Conservation (phyloP, 2,888 invertebrate genomes). For the Dryocosmus kuriphilus region DNA sequence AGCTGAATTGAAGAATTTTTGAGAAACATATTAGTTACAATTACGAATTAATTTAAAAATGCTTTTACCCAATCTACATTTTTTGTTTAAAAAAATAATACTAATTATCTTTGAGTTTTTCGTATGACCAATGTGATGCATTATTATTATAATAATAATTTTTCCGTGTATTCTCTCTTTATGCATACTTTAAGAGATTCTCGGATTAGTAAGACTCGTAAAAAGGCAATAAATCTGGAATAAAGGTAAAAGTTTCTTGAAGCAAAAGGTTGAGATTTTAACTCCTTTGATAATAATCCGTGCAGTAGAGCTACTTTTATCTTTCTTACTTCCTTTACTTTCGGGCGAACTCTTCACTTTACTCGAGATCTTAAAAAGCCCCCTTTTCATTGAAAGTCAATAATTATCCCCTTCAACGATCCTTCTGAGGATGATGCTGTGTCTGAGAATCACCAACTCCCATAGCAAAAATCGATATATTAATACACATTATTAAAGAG, state of each 20-base stretch:
- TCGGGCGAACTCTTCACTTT: neutral
- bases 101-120: too few species aligned
- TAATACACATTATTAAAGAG: too few species aligned
- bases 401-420: neutral
- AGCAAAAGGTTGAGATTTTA: neutral
- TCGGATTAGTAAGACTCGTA: neutral
- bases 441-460: neutral
- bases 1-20: neutral
- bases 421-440: neutral
- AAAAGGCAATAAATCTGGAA: neutral
- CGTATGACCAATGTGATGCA: too few species aligned
- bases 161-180: neutral
- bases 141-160: too few species aligned
- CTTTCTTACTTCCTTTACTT: neutral
- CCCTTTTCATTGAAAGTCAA: neutral
- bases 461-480: neutral
- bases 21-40: neutral
- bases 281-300: neutral
- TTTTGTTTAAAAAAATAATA: too few species aligned
- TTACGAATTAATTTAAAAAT: neutral
- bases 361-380: neutral
- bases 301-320: neutral
- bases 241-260: neutral
- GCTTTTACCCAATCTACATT: too few species aligned
- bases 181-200: neutral